Conservation (phyloP, 2,113 vertebrate species). For the Rafetus swinhoei region DNA sequence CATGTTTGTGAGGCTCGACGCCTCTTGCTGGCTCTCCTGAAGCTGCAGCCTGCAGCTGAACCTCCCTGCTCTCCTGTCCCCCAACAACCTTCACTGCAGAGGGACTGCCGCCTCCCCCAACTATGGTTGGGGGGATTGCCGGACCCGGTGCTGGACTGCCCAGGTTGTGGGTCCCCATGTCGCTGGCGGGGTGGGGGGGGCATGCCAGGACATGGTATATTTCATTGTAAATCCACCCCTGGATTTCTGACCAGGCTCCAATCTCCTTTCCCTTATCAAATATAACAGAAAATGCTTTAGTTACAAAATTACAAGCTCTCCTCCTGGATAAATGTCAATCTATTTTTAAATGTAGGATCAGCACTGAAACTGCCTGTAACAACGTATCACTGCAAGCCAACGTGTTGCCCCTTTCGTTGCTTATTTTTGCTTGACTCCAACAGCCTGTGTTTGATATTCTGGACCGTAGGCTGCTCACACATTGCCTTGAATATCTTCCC, state of each 20-base stretch:
- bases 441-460: not conserved
- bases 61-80: too few relatives aligned
- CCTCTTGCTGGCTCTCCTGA: too few relatives aligned
- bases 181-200: too few relatives aligned
- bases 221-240: too few relatives aligned
- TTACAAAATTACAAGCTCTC: constrained; percentile 65
- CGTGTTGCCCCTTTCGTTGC: not conserved
- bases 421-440: not conserved
- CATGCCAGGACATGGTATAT: too few relatives aligned
- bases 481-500: rapidly evolving
- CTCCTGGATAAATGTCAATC: constrained; percentile 71
- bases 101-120: too few relatives aligned
- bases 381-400: constrained; percentile 39
- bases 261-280: constrained; percentile 75
- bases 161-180: too few relatives aligned
- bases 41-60: too few relatives aligned
- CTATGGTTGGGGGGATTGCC: too few relatives aligned
- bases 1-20: too few relatives aligned
- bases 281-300: constrained; percentile 70
- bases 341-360: constrained; percentile 68
- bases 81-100: too few relatives aligned
- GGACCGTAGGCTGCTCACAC: not conserved
- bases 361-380: constrained; percentile 34
- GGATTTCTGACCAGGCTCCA: constrained; percentile 70
- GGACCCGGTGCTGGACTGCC: too few relatives aligned